These are phyloP conservation scores for Gymnothorax javanicus DNA, from an alignment of 2,797 vertebrate genomes.

Conservation along the genomic window DNA sequence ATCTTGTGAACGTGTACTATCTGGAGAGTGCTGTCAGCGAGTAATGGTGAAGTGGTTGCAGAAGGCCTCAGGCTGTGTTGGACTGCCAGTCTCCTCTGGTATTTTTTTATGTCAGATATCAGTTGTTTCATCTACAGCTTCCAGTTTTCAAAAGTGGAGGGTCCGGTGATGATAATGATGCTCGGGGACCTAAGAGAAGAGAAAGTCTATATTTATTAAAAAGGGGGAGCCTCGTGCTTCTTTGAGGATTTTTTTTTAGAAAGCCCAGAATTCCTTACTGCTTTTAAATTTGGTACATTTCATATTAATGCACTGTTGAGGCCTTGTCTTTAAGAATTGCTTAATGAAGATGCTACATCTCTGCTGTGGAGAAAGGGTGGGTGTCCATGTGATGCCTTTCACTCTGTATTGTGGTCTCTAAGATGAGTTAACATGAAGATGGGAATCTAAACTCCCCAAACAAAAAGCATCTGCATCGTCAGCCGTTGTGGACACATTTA, in stretches of 20 bases:
- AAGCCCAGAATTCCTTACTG: neutral
- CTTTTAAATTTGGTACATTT: neutral
- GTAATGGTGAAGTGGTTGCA: conserved; percentile 46
- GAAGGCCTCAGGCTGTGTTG: neutral
- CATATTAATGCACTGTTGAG: neutral
- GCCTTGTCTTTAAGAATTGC: neutral
- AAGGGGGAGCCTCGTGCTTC: too few species aligned
- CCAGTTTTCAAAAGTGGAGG: neutral
- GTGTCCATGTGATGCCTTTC: neutral
- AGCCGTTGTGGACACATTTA: neutral
- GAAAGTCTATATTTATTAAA: too few species aligned
- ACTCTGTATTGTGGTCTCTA: neutral
- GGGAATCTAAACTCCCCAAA: neutral
- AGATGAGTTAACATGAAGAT: neutral
- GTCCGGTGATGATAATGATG: too few species aligned
- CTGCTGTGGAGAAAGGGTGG: neutral
- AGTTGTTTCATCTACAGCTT: neutral
- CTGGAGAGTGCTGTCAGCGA: conserved; percentile 68
- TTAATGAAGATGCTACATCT: neutral
- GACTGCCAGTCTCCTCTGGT: neutral
- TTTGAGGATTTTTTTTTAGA: too few species aligned
- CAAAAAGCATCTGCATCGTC: neutral
- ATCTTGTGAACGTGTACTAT: conserved; percentile 96
- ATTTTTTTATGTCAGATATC: neutral
- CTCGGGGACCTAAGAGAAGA: too few species aligned